phyloP scores from a whole-genome alignment of 2,113 vertebrate species.

The Progne subis region DNA sequence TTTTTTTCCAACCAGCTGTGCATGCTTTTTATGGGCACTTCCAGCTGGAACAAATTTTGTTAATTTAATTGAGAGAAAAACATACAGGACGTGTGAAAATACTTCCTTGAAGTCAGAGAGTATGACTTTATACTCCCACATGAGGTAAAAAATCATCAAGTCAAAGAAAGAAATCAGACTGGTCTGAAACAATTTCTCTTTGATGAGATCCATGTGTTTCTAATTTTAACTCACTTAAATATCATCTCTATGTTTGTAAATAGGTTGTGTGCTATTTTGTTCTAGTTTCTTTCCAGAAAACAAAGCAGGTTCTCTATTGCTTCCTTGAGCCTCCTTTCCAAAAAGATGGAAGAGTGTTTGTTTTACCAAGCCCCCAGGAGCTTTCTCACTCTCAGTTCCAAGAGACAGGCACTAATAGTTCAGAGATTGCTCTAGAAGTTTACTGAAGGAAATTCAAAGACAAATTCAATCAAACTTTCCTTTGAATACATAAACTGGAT shows the following conservation, averaged over 20 bases:
- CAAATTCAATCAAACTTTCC: not conserved
- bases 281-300: not conserved
- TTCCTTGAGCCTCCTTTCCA: not conserved
- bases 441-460: not conserved
- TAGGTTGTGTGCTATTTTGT: not conserved
- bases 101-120: not conserved
- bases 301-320: not conserved
- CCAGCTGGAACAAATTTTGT: constrained; percentile 1
- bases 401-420: not conserved
- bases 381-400: not conserved
- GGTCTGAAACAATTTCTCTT: not conserved
- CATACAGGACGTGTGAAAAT: not conserved
- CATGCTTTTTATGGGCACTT: not conserved
- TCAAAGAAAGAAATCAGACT: not conserved
- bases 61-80: not conserved
- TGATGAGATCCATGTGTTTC: not conserved
- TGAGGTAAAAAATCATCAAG: not conserved
- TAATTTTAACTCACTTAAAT: not conserved
- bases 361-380: not conserved
- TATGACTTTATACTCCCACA: not conserved
- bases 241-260: not conserved
- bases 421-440: not conserved
- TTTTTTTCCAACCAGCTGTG: not conserved
- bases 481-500: not conserved
- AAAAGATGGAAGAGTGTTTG: not conserved